phyloP scores from a whole-genome alignment of 2,888 invertebrate genomes.

The Aelia acuminata region DNA sequence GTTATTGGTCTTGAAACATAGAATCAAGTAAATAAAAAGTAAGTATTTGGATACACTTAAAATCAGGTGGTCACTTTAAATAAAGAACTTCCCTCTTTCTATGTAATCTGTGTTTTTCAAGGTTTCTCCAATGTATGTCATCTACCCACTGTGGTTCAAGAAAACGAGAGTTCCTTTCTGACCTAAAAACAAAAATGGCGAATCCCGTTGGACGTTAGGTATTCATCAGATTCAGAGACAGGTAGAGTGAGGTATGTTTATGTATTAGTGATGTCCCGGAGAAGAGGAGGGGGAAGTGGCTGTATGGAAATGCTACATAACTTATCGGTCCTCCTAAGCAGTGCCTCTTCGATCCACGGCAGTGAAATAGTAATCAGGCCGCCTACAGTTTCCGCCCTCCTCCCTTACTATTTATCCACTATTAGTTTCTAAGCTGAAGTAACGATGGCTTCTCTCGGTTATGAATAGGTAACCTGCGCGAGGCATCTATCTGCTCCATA shows the following conservation, averaged over 20 bases:
- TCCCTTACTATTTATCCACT: neutral
- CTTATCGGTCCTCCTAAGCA: conserved; percentile 13
- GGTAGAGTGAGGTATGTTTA: conserved; percentile 25
- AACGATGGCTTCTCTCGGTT: neutral
- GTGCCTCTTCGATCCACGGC: neutral
- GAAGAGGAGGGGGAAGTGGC: no score
- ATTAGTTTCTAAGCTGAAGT: neutral
- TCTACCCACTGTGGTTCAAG: no score
- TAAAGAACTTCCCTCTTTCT: no score
- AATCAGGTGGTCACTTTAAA: no score
- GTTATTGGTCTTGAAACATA: no score
- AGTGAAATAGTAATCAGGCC: conserved; percentile 29
- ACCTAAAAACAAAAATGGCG: neutral
- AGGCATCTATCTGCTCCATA: no score
- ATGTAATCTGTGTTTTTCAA: no score
- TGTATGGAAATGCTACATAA: conserved; percentile 42
- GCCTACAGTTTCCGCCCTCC: neutral
- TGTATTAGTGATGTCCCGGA: conserved; percentile 37
- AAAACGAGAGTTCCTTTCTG: neutral
- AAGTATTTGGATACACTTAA: no score
- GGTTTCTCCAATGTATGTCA: no score
- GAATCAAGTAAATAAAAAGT: no score
- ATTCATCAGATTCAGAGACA: conserved; percentile 34
- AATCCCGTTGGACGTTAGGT: neutral
- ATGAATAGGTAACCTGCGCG: no score